Percentiles rank a stretch among this genome's conserved stretches.
These are phyloP conservation scores for Muscidifurax raptorellus DNA, from an alignment of 1,140 invertebrate genomes.

Conservation along the genomic window DNA sequence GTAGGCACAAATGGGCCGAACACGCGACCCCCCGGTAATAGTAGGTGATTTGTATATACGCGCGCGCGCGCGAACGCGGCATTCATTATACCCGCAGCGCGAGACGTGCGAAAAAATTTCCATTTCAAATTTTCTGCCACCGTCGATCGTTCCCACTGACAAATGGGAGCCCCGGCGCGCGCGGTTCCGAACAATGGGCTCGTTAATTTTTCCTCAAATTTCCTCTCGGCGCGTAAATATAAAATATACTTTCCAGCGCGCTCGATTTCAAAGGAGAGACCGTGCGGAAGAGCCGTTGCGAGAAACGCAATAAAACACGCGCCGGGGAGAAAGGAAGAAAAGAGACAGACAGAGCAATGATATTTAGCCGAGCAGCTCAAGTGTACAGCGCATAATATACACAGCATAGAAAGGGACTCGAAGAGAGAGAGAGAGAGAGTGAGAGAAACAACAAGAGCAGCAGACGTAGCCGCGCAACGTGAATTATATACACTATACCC, in stretches of 20 bases:
- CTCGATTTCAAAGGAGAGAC: constrained; percentile 10
- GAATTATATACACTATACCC: not conserved
- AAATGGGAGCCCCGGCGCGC: constrained; percentile 7
- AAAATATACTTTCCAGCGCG: not conserved
- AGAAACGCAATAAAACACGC: constrained; percentile 31
- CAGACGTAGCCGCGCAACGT: not conserved
- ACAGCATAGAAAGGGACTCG: not conserved
- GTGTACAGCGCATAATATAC: not conserved
- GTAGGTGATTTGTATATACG: not conserved
- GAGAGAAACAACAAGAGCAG: not conserved
- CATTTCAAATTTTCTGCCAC: constrained; percentile 22
- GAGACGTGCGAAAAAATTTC: constrained; percentile 24
- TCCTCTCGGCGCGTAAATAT: not conserved
- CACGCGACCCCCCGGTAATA: not conserved
- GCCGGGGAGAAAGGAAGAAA: constrained; percentile 1
- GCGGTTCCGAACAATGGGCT: not conserved
- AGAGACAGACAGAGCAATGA: constrained; percentile 6
- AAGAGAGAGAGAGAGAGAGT: not conserved
- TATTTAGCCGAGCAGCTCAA: not conserved
- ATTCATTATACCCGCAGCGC: not conserved
- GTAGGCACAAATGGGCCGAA: not conserved
- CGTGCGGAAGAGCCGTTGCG: not conserved
- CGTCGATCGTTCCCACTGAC: constrained; percentile 10
- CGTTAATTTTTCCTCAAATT: constrained; percentile 28
- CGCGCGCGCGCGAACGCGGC: too few species aligned